Evolutionary conservation across 2,888 invertebrate species (phyloP).

Genomic region (Rotaria sp.): DNA sequence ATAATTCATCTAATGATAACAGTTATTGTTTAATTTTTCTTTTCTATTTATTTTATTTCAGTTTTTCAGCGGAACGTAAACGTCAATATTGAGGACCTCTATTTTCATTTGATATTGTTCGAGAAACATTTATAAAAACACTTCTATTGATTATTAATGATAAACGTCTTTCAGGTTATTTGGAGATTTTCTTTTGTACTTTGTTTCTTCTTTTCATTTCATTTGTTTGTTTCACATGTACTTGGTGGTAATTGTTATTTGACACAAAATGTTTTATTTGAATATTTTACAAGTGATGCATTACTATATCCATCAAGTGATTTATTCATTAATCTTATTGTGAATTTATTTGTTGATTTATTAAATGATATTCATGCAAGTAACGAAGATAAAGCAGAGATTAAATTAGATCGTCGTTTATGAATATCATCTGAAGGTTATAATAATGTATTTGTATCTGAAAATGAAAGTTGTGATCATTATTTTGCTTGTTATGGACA

Average conservation of each 20-base stretch:
- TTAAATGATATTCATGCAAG: neutral
- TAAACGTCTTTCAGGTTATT: neutral
- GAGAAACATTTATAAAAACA: neutral
- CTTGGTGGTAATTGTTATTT: conserved; percentile 21
- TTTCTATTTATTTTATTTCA: neutral
- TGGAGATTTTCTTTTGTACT: neutral
- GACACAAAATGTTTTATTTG: conserved; percentile 21
- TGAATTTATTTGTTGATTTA: neutral
- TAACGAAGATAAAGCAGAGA: neutral
- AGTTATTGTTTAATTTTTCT: neutral
- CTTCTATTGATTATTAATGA: neutral
- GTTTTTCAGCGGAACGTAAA: neutral
- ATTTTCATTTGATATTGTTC: neutral
- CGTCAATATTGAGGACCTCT: neutral
- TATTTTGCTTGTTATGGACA: neutral
- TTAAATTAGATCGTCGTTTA: neutral
- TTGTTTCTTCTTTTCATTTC: neutral
- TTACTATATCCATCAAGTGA: neutral
- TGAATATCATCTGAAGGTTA: conserved; percentile 4
- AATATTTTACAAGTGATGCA: neutral
- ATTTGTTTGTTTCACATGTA: neutral
- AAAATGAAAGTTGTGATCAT: conserved; percentile 6
- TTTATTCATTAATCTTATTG: neutral
- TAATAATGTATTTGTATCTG: conserved; percentile 6
- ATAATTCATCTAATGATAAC: neutral